Base-by-base conservation (phyloP, 2,888 invertebrate genomes). In the Hemaris fuciformis region DNA sequence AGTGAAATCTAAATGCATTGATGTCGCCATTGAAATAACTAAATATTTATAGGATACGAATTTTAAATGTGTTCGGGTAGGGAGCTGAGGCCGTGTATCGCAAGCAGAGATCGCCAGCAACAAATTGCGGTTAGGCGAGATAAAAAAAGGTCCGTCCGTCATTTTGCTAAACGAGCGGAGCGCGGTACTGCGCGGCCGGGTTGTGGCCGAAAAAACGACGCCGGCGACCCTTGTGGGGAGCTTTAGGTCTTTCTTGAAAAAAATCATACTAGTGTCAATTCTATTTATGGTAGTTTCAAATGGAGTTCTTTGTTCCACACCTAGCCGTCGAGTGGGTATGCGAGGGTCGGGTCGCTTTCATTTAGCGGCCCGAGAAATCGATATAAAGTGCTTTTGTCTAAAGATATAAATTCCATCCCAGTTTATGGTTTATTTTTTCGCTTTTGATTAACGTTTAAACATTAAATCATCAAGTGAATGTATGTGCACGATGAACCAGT, bases 131-230 rank as follows among this genome's bases (percentile, higher is more conserved):
- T 88, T 84, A 84, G 83, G 72, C 79, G 79, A 90, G 89, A 90
- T 90, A 91, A 91, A 91, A n/a, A 91, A 91, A 89, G 91, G 91
- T 88, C 84, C 85, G 89, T 89, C 84, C 88, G 88, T 89, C 89
- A 89, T 91, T 91, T 88, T 85, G 86, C 81, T 85, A 88, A 89
- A 89, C 88, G 90, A 89, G 83, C 87, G 79, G 53, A 78, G 75
- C 76, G 73, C 77, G 83, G 81, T 76, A 74, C 75, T 76, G 67
- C 73, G 74, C 75, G 78, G 81, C 75, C 72, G 79, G 79, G 76
- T 76, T 81, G 81, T 77, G 79, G 79, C 66, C 69, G 74, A 82
- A 84, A 85, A 84, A 86, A 83, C 80, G 76, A 78, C 75, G 70
- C 71, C 69, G 65, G 66, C 77, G 74, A 81, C 80, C 84, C 80